Base-by-base conservation (phyloP, 1,140 invertebrate genomes). In the Oryzaephilus surinamensis region DNA sequence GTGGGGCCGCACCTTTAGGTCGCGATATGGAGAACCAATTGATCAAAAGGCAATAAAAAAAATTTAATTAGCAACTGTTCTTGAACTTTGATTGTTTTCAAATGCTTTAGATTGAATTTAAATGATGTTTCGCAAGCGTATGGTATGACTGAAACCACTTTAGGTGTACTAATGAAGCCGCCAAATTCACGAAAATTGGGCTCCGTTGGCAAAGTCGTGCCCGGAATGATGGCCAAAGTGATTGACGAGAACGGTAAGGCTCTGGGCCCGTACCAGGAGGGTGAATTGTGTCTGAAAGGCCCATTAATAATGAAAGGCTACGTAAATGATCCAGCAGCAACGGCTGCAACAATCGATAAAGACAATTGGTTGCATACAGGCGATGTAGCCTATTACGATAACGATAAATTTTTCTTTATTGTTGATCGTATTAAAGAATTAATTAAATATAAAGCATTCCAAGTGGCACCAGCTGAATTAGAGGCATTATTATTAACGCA, bases 361-460 rank as follows among this genome's bases (percentile, higher is more conserved):
- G 75, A 87, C 23, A 81, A 83, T 1, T 90, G 81, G 76, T 58
- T 90, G 13, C 75, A 81, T 40, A 86, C 84, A 13, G 85, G 85
- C n/a, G 84, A 90, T 58, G 71, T 89, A 34, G 84, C 77, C 1
- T 84, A 79, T 56, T 79, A 76, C 47, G 82, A 88, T 51, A 48
- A 55, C 27, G 54, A 55, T 31, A 32, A 35, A 8, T 55, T 50
- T 36, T 40, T 40, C 26, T 40, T 11, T 27, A 40, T 40, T 0
- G 38, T 40, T 33, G 38, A 40, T 15, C 14, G 38, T 7, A 26
- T 40, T 6, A 40, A 40, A 40, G 38, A 40, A 40, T 17, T 40
- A n/a, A 33, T 40, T 26, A 40, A 40, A 17, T 40, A 40, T 23
- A 40, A 40, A 33, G 37, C 14, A 5, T 39, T 15, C 20, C 37